Conservation (phyloP, 2,888 invertebrate genomes). For the Crepidodera aurea region DNA sequence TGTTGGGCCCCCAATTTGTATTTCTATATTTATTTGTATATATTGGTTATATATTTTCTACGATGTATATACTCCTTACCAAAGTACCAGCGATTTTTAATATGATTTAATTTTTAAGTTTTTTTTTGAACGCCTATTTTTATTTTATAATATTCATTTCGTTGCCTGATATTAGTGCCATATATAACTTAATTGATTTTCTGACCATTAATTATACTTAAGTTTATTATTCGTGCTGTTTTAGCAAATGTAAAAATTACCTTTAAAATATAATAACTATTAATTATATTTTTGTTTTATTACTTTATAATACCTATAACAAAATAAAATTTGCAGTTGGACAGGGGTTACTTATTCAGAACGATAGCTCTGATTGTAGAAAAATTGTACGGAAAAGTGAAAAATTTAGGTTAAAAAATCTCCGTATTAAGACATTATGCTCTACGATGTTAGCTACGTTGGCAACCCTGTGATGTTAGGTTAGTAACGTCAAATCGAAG, state of each 20-base stretch:
- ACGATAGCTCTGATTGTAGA: no score
- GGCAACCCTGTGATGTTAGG: no score
- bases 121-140: not conserved
- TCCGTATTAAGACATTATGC: no score
- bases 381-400: no score
- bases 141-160: not conserved
- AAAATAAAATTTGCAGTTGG: no score
- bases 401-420: no score
- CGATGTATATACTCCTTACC: slow-evolving; percentile 54
- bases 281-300: not conserved
- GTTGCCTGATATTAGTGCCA: slow-evolving; percentile 1
- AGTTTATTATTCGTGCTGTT: not conserved
- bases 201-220: not conserved
- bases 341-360: no score
- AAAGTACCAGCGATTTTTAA: slow-evolving; percentile 51
- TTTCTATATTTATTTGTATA: slow-evolving; percentile 54
- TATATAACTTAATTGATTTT: not conserved
- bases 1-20: slow-evolving; percentile 18
- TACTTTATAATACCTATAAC: no score
- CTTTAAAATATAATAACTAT: slow-evolving; percentile 3
- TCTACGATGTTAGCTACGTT: no score
- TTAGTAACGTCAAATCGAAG: no score
- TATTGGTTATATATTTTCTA: slow-evolving; percentile 46
- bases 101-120: not conserved
- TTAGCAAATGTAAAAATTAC: slow-evolving; percentile 12